phyloP scores from a whole-genome alignment of 2,113 vertebrate genomes.

The Nettapus auritus region DNA sequence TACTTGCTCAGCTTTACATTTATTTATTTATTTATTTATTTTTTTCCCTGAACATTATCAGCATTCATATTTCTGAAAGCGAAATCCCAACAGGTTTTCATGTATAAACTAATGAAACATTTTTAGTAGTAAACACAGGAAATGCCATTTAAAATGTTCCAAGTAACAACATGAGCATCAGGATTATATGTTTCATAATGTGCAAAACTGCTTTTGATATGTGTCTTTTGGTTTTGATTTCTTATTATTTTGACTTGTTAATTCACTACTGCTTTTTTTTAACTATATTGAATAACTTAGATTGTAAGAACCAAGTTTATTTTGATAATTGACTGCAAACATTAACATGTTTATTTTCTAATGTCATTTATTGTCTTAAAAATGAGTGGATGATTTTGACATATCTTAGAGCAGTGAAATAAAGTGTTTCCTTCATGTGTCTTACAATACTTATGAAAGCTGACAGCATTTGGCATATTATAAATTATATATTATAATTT shows the following conservation, averaged over 20 bases:
- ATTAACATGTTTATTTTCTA: neutral
- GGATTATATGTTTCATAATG: neutral
- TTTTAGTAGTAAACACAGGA: neutral
- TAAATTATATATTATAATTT: neutral
- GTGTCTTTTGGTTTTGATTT: neutral
- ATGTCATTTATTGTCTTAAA: neutral
- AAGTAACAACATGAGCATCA: neutral
- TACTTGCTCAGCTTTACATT: neutral
- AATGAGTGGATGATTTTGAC: neutral
- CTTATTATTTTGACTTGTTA: neutral
- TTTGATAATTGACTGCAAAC: neutral
- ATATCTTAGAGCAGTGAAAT: neutral
- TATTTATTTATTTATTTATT: neutral
- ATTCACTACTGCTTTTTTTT: neutral
- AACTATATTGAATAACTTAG: neutral
- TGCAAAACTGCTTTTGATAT: neutral
- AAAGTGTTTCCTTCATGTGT: neutral
- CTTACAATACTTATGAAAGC: neutral
- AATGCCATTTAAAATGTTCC: constrained; percentile 7
- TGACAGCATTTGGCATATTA: neutral
- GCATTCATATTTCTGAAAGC: neutral
- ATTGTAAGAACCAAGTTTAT: neutral
- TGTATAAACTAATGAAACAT: neutral
- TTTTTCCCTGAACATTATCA: neutral
- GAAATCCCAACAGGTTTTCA: neutral